Evolutionary conservation across 2,797 vertebrate genomes (phyloP).

Genomic region (Discoglossus pictus): DNA sequence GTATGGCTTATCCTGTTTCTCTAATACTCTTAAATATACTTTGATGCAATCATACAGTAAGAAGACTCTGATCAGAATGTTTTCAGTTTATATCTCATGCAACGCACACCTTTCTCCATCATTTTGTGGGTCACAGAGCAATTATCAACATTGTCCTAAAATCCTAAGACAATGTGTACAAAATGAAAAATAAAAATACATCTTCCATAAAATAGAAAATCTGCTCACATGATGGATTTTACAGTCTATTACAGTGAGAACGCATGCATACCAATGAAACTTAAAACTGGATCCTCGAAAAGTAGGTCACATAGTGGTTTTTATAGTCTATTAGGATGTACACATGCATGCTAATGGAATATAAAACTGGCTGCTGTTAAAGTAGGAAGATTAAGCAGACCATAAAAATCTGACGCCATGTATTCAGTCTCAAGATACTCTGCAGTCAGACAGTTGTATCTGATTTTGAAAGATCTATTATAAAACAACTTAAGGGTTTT

Average conservation of each 20-base stretch:
- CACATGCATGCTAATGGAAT: conserved; percentile 44
- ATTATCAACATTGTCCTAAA: too few species aligned
- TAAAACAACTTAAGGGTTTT: conserved; percentile 5
- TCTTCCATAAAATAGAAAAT: conserved; percentile 27
- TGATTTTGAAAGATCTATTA: conserved; percentile 31
- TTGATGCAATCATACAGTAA: too few species aligned
- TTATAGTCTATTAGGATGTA: conserved; percentile 43
- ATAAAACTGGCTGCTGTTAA: conserved; percentile 34
- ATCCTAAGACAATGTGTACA: conserved; percentile 7
- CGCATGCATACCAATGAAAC: conserved; percentile 34
- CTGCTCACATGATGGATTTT: conserved; percentile 16
- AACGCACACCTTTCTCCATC: too few species aligned
- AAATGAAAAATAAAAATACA: conserved; percentile 8
- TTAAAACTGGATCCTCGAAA: conserved; percentile 25
- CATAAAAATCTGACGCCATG: conserved; percentile 38
- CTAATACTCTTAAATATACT: too few species aligned
- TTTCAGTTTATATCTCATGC: too few species aligned
- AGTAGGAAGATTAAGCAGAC: conserved; percentile 46
- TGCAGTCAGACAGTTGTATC: conserved; percentile 33
- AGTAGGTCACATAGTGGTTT: conserved; percentile 44
- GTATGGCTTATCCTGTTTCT: too few species aligned
- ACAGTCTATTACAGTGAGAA: conserved; percentile 15
- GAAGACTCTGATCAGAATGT: too few species aligned
- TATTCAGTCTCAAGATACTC: conserved; percentile 29
- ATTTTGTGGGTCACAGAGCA: too few species aligned